Evolutionary conservation across 2,888 invertebrate genomes (phyloP).

Genomic region (Protodeltote pygarga): DNA sequence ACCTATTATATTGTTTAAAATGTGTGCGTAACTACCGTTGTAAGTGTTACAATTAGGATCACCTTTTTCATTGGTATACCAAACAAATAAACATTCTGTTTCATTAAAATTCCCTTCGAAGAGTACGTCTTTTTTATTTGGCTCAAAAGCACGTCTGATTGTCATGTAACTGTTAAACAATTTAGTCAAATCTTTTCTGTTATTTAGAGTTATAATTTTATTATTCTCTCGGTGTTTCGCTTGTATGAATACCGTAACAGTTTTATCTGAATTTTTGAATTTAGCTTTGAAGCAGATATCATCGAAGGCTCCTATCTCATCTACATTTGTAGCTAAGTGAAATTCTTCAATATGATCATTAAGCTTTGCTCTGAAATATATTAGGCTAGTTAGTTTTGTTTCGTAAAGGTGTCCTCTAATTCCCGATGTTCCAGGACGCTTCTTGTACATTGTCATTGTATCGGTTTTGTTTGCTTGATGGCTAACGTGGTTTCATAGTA

Average conservation of each 20-base stretch:
- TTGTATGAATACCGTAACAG: conserved; percentile 34
- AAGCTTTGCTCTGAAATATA: conserved; percentile 26
- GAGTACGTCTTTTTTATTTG: conserved; percentile 9
- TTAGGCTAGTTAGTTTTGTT: conserved; percentile 38
- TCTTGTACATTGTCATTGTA: conserved; percentile 21
- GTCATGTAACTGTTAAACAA: conserved; percentile 28
- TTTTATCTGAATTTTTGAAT: conserved; percentile 13
- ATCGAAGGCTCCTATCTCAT: conserved; percentile 39
- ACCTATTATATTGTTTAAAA: conserved; percentile 20
- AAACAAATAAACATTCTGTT: conserved; percentile 29
- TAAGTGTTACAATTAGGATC: conserved; percentile 10
- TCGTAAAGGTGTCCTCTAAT: conserved; percentile 46
- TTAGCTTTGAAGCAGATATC: conserved; percentile 38
- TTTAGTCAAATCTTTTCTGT: conserved; percentile 15
- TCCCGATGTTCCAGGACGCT: conserved; percentile 30
- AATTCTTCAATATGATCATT: conserved; percentile 29
- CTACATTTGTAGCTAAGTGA: conserved; percentile 38
- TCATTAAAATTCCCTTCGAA: conserved; percentile 20
- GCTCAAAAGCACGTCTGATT: conserved; percentile 21
- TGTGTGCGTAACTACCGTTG: background rate
- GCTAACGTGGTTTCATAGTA: too few relatives aligned
- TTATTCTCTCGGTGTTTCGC: conserved; percentile 38
- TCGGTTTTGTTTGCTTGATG: too few relatives aligned
- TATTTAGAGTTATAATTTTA: conserved; percentile 13
- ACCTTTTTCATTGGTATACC: conserved; percentile 36